Evolutionary conservation across 2,113 vertebrate genomes (phyloP), one percentile per base, ranked within the genome.

Genomic region (Lynx canadensis): DNA sequence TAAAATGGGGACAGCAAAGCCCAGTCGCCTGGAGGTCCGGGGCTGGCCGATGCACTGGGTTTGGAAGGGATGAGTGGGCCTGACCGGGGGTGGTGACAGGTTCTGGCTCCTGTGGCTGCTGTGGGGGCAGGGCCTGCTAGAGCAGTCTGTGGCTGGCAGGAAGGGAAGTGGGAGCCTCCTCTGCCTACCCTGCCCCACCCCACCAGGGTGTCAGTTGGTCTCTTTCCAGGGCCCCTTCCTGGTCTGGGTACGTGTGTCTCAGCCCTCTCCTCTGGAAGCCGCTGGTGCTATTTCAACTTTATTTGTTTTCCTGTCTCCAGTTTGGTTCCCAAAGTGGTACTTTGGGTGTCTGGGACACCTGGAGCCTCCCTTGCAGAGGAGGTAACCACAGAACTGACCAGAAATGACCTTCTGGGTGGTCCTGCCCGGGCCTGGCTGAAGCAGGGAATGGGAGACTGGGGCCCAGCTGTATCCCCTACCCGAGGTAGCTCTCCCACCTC

Each of bases 261-360:
- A 31, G 52, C 25, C 63, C 15, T 60, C 65, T 33, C 48, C 93
- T 82, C 84, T 78, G 27, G 55, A 91, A 78, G 87, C 55, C 65
- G 71, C 65, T 88, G 0, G 0, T 83, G 71, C 92, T 92, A 57
- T 91, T 97, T 95, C 83, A 52, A 18, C 60, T 91, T 76, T 27
- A 55, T 33, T 89, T 87, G 73, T 96, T 81, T 94, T 95, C 92
- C 79, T 8, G 2, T 82, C 27, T 91, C 97, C 90, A 82, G 79
- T 38, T 82, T 45, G 71, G 96, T 95, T 81, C 66, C 65, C 27
- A 91, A 95, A 95, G 69, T 95, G 94, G 89, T 45, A 93, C 92
- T 84, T 95, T 78, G 29, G 63, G 83, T 96, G 91, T 96, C 82
- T 96, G 95, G 83, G 86, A 79, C 87, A 97, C 96, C 91, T 97